These are phyloP conservation scores for Cricetomys ansorgei DNA, from an alignment of 2,113 vertebrate genomes.

Conservation along the genomic window DNA sequence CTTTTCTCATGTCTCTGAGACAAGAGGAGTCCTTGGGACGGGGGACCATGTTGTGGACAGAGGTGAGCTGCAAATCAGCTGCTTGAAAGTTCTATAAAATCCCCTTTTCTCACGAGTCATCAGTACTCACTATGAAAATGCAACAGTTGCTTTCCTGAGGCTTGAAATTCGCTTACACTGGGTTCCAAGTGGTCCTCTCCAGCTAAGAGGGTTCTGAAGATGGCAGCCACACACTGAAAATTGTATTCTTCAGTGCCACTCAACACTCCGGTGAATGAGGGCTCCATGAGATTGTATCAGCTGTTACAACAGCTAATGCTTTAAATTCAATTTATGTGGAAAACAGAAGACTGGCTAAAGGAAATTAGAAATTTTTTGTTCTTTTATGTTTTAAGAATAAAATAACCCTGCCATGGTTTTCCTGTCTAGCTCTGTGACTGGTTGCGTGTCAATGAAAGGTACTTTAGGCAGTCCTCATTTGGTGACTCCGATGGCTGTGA, in stretches of 20 bases:
- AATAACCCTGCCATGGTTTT: background rate
- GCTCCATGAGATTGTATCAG: background rate
- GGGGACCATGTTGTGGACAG: constrained; percentile 91
- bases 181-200: background rate
- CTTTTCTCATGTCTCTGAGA: constrained; percentile 90
- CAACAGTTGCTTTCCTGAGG: background rate
- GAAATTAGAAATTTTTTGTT: background rate
- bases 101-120: background rate
- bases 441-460: constrained; percentile 88
- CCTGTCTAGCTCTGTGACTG: constrained; percentile 91
- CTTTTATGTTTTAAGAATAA: constrained; percentile 21
- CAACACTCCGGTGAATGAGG: background rate
- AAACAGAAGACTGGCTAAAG: background rate
- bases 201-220: background rate
- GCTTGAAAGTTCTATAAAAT: background rate
- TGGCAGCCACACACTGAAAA: background rate
- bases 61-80: constrained; percentile 86
- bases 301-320: background rate
- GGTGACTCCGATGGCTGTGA: background rate
- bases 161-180: background rate
- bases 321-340: background rate
- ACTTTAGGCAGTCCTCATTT: constrained; percentile 83
- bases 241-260: no score
- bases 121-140: background rate
- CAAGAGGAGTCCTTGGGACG: constrained; percentile 93